Base-by-base conservation (phyloP, 2,113 vertebrate genomes). In the Passer montanus region DNA sequence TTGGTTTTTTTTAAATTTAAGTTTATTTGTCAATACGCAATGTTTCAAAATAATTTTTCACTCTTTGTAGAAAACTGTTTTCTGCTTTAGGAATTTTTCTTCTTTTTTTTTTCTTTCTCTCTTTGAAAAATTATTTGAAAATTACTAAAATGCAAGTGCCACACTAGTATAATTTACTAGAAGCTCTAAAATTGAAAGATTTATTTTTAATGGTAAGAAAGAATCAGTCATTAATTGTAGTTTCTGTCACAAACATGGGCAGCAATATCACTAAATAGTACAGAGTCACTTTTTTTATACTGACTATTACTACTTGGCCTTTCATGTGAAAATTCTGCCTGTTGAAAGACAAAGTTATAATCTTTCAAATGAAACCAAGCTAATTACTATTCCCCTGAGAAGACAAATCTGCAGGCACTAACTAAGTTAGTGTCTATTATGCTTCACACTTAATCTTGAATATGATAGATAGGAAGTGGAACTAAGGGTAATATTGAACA, bases 301-400 rank as follows among this genome's bases (percentile, higher is more conserved):
- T 85, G 60, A 37, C 47, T 92, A 49, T 86, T 92, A 81, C 64
- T 94, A 72, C 80, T 81, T 78, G 23, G 23, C 26, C 56, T 90
- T 94, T 94, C 96, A 93, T 14, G 3, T 92, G 88, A 84, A 93
- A 75, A 78, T 86, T 95, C 77, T 90, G 53, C 79, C 79, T 84
- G 69, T 77, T 92, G 88, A 89, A 77, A 86, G 53, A 87, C 60
- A 80, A 78, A 58, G 76, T 94, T 87, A 78, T 39, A 87, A 78
- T 79, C 80, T 95, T 90, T 90, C 73, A 87, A 62, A 84, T 62
- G 56, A 94, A 96, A 85, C 76, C 90, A 90, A 94, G 53, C 60
- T 89, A 94, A 89, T 84, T 93, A 94, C 69, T 72, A 87, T 64
- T 96, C 58, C 73, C 77, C 79, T 31, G 49, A 66, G 76, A 93